Percentiles rank a stretch among this genome's conserved stretches.
These are phyloP conservation scores for Phycodurus eques DNA, from an alignment of 2,113 vertebrate species.

Conservation along the genomic window DNA sequence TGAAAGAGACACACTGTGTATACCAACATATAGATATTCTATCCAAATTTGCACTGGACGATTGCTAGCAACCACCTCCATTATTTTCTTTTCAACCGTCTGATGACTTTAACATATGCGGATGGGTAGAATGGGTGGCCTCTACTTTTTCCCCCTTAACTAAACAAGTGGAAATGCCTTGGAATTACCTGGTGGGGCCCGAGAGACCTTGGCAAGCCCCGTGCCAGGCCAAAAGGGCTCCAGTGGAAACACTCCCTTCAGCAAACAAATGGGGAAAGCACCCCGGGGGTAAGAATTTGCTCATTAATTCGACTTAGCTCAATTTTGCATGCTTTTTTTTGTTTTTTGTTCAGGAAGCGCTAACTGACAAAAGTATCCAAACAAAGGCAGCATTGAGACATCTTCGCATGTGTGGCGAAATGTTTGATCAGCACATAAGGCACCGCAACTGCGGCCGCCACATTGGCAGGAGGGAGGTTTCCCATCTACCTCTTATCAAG, in stretches of 20 bases:
- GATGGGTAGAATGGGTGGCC: conserved; percentile 43
- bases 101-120: conserved; percentile 64
- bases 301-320: conserved; percentile 69
- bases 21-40: not conserved
- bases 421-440: conserved; percentile 42
- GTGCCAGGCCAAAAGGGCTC: conserved; percentile 27
- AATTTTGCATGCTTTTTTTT: conserved; percentile 48
- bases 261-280: conserved; percentile 55
- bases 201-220: conserved; percentile 42
- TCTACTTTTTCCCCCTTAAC: conserved; percentile 25
- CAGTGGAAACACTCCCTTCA: conserved; percentile 53
- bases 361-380: conserved; percentile 52
- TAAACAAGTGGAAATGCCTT: conserved; percentile 66
- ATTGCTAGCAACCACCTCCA: conserved; percentile 22
- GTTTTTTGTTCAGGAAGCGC: conserved; percentile 21
- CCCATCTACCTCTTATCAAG: conserved; percentile 24
- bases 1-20: not conserved
- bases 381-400: conserved; percentile 60
- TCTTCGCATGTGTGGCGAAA: conserved; percentile 46
- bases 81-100: not conserved
- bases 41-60: conserved; percentile 13
- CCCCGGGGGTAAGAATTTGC: conserved; percentile 54
- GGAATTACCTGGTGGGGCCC: conserved; percentile 67
- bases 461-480: conserved; percentile 40
- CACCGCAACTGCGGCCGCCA: conserved; percentile 22